Percentiles rank a stretch among this genome's conserved stretches.
phyloP scores from a whole-genome alignment of 2,113 vertebrate genomes.

The Lonchura striata region DNA sequence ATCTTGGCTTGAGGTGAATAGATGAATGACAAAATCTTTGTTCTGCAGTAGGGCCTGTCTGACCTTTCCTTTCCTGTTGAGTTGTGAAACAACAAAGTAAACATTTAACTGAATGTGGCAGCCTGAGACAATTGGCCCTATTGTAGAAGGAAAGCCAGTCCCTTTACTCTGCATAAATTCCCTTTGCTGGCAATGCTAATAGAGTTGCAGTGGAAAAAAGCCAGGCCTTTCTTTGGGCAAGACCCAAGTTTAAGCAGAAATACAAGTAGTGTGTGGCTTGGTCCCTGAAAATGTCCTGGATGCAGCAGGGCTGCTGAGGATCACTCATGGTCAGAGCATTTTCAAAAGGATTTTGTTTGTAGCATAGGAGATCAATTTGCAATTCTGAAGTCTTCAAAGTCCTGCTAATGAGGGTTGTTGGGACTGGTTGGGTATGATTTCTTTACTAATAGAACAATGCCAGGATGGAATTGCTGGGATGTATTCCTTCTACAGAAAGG shows the following conservation, averaged over 20 bases:
- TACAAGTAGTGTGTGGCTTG: not conserved
- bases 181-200: constrained; percentile 67
- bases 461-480: not conserved
- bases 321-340: not conserved
- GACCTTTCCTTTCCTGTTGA: constrained; percentile 72
- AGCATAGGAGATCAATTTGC: not conserved
- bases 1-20: constrained; percentile 48
- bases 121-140: constrained; percentile 52
- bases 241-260: not conserved
- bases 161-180: constrained; percentile 70
- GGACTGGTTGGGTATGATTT: not conserved
- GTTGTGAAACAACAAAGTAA: constrained; percentile 83
- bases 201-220: constrained; percentile 40
- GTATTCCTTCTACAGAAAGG: not conserved
- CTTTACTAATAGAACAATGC: not conserved
- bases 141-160: constrained; percentile 15
- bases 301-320: not conserved
- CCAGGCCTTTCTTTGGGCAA: constrained; percentile 36
- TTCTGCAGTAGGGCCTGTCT: constrained; percentile 29
- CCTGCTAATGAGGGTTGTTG: not conserved
- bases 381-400: not conserved
- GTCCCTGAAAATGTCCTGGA: not conserved
- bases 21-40: constrained; percentile 50
- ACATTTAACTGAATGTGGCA: constrained; percentile 70
- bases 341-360: not conserved